These are phyloP conservation scores for Polydesmus complanatus DNA, from an alignment of 2,888 invertebrate genomes.

Conservation along the genomic window DNA sequence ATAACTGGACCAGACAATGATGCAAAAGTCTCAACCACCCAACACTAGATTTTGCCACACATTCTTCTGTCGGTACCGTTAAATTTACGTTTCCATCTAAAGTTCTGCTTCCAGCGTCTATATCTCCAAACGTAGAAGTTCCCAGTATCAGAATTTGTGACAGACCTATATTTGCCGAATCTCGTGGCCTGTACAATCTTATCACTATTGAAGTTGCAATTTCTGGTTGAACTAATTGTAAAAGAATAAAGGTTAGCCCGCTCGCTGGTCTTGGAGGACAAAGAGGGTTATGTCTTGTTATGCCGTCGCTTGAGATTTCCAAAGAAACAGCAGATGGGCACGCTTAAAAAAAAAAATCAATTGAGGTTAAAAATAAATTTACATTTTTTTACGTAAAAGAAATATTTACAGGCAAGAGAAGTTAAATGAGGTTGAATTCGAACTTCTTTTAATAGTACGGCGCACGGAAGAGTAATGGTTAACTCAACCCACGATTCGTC, in stretches of 20 bases:
- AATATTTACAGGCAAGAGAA: slow-evolving; percentile 54
- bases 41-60: slow-evolving; percentile 42
- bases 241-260: slow-evolving; percentile 71
- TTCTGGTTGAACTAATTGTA: slow-evolving; percentile 67
- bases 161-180: slow-evolving; percentile 76
- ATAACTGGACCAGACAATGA: slow-evolving; percentile 50
- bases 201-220: slow-evolving; percentile 71
- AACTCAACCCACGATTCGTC: slow-evolving; percentile 73
- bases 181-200: slow-evolving; percentile 65
- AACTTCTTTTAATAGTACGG: slow-evolving; percentile 72
- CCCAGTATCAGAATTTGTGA: slow-evolving; percentile 74
- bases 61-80: slow-evolving; percentile 28
- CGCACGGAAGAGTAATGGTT: slow-evolving; percentile 71
- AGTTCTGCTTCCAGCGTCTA: slow-evolving; percentile 21
- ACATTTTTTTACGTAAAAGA: slow-evolving; percentile 15
- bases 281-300: slow-evolving; percentile 60
- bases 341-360: slow-evolving; percentile 37
- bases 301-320: slow-evolving; percentile 69
- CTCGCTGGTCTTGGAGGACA: slow-evolving; percentile 74
- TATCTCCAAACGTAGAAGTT: slow-evolving; percentile 65
- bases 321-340: slow-evolving; percentile 79
- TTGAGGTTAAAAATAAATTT: background rate
- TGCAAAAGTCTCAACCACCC: slow-evolving; percentile 73
- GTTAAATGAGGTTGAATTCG: slow-evolving; percentile 72
- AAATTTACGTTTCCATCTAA: background rate